Conservation (phyloP, 2,113 vertebrate species). For the Oceanites oceanicus region DNA sequence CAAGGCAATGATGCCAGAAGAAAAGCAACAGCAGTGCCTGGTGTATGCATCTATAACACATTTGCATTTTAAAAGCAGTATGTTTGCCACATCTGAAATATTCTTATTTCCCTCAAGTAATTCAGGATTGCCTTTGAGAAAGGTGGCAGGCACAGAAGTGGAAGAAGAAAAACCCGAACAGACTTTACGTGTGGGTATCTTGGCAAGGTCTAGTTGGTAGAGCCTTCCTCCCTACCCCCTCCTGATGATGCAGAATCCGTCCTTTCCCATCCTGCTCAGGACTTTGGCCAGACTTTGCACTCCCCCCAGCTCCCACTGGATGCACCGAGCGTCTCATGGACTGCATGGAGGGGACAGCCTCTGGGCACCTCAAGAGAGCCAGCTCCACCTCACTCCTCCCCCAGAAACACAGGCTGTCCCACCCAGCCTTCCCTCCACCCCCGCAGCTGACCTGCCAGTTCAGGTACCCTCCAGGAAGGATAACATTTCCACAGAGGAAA, state of each 20-base stretch:
- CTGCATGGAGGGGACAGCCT: not conserved
- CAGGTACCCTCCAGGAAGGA: not conserved
- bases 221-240: not conserved
- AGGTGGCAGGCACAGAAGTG: not conserved
- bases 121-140: not conserved
- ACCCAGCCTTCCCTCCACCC: not conserved
- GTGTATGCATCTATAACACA: not conserved
- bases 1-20: not conserved
- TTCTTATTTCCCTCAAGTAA: not conserved
- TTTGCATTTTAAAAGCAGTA: constrained; percentile 42
- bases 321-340: rapidly evolving
- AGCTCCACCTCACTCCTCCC: not conserved
- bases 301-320: not conserved
- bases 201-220: not conserved
- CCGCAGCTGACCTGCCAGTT: rapidly evolving
- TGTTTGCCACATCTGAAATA: constrained; percentile 12
- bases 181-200: not conserved
- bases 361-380: not conserved
- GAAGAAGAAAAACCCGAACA: not conserved
- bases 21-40: constrained; percentile 14
- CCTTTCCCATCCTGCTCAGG: not conserved
- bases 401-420: not conserved
- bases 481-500: not conserved
- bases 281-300: not conserved
- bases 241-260: not conserved